These are phyloP conservation scores for Varanus salvator DNA, from an alignment of 2,113 vertebrate species.

Conservation along the genomic window DNA sequence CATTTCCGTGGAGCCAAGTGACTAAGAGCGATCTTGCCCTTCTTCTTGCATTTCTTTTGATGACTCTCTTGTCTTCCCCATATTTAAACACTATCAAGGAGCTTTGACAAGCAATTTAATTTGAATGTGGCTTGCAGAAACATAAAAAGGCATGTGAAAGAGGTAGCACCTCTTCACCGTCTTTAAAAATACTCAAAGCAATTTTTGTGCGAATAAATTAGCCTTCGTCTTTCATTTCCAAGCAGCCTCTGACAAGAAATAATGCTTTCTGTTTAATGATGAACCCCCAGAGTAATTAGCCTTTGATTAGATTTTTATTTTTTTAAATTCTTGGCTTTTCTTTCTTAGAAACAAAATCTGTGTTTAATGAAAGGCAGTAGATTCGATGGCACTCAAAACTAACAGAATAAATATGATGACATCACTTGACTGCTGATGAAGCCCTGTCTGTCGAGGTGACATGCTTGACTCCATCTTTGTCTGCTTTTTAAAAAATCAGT, in stretches of 20 bases:
- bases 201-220: slow-evolving; percentile 52
- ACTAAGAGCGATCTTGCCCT: not conserved
- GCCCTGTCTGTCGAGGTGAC: accelerated
- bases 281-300: slow-evolving; percentile 43
- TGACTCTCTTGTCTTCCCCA: not conserved
- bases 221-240: slow-evolving; percentile 37
- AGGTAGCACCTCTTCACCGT: slow-evolving; percentile 47
- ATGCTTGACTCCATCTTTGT: too few relatives aligned
- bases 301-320: slow-evolving; percentile 26
- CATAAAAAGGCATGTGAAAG: slow-evolving; percentile 29
- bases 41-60: slow-evolving; percentile 39
- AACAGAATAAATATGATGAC: not conserved
- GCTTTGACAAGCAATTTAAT: slow-evolving; percentile 70
- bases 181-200: slow-evolving; percentile 56
- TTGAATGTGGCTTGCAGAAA: slow-evolving; percentile 52
- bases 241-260: slow-evolving; percentile 36
- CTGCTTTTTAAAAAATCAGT: not conserved
- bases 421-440: accelerated
- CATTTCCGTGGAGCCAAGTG: slow-evolving; percentile 39
- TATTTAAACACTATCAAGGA: slow-evolving; percentile 63
- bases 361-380: slow-evolving; percentile 8
- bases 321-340: not conserved
- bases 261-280: slow-evolving; percentile 49
- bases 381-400: not conserved
- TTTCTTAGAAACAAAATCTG: not conserved